A percentile compares a stretch with the other conserved stretches of the same genome.
Evolutionary conservation across 1,140 invertebrate species (phyloP).

Genomic region (Pachypsylla venusta): DNA sequence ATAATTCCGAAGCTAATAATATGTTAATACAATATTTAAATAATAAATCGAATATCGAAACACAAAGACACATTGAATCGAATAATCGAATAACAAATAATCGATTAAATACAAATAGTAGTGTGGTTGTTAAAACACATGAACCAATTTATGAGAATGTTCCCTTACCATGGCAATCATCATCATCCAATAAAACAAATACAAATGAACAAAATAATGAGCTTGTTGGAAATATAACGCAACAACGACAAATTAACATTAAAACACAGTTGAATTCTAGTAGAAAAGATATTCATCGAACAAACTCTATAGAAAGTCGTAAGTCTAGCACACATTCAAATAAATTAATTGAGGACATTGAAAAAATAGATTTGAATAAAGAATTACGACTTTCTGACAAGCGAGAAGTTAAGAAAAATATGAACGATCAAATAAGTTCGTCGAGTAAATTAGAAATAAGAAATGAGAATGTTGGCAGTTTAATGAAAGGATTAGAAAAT

Average conservation of each 20-base stretch:
- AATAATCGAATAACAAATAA: neutral
- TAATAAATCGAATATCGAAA: conserved; percentile 6
- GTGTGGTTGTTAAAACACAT: conserved; percentile 32
- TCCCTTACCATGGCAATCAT: conserved; percentile 34
- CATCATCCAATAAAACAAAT: neutral
- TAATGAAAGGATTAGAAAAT: no score
- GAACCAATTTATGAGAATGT: conserved; percentile 70
- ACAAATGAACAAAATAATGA: neutral
- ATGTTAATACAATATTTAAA: neutral
- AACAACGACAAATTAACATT: no score
- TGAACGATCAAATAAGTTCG: no score
- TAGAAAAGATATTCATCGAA: neutral
- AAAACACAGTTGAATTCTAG: no score
- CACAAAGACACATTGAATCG: neutral
- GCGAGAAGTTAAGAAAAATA: no score
- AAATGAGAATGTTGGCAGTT: no score
- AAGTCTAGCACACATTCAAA: neutral
- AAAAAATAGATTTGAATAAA: no score
- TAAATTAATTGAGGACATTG: neutral
- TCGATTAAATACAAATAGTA: neutral
- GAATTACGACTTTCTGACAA: no score
- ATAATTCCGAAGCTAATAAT: conserved; percentile 1
- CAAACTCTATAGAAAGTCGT: conserved; percentile 8
- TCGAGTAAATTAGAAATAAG: no score
- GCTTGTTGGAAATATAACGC: no score